phyloP scores from a whole-genome alignment of 2,797 vertebrate genomes.

The Helostoma temminkii region DNA sequence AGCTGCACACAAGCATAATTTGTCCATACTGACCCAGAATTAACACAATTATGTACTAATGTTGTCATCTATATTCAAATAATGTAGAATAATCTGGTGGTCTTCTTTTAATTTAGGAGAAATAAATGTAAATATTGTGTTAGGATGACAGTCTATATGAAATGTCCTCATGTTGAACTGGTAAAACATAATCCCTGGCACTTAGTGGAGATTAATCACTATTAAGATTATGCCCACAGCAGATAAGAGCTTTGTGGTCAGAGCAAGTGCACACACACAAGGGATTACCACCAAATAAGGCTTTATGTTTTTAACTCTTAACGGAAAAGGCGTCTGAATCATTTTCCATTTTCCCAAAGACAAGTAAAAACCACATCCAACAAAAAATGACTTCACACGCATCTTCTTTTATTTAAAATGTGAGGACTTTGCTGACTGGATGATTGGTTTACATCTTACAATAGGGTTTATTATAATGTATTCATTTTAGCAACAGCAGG shows the following conservation, averaged over 20 bases:
- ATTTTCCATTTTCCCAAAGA: background rate
- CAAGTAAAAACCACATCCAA: background rate
- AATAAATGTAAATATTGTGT: no score
- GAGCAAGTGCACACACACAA: background rate
- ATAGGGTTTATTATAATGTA: background rate
- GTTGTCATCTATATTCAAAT: no score
- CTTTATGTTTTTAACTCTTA: background rate
- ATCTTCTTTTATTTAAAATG: background rate
- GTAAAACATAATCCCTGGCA: background rate
- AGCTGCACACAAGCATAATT: no score
- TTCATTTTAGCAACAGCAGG: background rate
- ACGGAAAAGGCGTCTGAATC: background rate
- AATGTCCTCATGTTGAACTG: background rate
- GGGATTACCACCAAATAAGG: background rate
- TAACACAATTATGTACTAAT: no score
- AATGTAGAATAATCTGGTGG: no score
- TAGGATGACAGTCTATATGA: no score
- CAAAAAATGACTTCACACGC: background rate
- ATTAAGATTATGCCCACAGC: background rate
- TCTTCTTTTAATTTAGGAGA: no score
- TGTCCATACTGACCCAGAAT: no score
- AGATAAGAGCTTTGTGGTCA: background rate
- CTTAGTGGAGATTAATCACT: background rate
- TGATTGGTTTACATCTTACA: background rate
- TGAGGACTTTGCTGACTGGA: background rate